phyloP scores from a whole-genome alignment of 1,140 invertebrate genomes.

The Penaeus chinensis region DNA sequence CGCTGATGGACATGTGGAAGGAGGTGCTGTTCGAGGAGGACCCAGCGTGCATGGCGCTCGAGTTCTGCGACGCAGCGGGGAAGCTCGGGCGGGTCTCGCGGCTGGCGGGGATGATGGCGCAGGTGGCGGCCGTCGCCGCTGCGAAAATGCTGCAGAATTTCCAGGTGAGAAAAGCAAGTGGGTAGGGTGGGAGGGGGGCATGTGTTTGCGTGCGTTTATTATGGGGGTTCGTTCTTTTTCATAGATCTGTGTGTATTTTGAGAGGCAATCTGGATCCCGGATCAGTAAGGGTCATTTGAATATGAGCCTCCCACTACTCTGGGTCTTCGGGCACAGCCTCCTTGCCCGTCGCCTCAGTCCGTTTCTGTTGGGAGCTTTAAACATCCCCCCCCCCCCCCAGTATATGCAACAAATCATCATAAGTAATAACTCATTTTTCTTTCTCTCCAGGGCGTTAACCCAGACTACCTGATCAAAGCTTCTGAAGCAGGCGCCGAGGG shows the following conservation, averaged over 20 bases:
- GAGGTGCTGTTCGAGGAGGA: conserved; percentile 35
- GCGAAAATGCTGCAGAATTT: conserved; percentile 43
- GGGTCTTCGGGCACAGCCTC: too few species aligned
- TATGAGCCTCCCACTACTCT: too few species aligned
- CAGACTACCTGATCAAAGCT: conserved; percentile 32
- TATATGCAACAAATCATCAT: background rate
- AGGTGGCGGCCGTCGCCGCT: conserved; percentile 28
- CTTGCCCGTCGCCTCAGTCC: too few species aligned
- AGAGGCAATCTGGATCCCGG: too few species aligned
- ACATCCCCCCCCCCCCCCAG: too few species aligned
- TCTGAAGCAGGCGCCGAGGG: conserved; percentile 35
- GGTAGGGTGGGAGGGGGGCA: too few species aligned
- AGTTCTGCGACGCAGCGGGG: conserved; percentile 33
- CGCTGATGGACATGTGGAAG: conserved; percentile 48
- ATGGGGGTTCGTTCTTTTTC: background rate
- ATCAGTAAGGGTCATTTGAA: too few species aligned
- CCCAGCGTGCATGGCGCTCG: conserved; percentile 32
- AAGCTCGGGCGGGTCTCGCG: conserved; percentile 10
- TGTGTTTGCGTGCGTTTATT: background rate
- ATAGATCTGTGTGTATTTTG: too few species aligned
- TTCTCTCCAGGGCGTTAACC: conserved; percentile 39
- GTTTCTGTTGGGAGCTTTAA: too few species aligned
- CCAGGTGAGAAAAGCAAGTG: conserved; percentile 24
- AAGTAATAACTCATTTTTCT: background rate
- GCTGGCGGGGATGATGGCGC: conserved; percentile 31